Evolutionary conservation across 2,888 invertebrate species (phyloP).

Genomic region (Ypsolopha scabrella): DNA sequence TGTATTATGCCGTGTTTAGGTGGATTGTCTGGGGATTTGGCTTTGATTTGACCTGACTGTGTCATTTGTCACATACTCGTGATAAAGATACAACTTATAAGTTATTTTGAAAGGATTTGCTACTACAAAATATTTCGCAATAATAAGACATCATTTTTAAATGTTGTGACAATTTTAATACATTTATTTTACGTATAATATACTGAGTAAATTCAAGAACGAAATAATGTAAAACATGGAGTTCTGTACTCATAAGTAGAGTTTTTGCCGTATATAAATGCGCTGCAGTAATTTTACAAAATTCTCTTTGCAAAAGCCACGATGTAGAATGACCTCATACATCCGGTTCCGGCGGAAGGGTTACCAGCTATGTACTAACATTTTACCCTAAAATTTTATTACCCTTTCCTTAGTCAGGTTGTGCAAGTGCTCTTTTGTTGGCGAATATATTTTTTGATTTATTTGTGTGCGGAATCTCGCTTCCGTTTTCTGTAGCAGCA

Average conservation of each 20-base stretch:
- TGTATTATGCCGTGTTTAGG: background rate
- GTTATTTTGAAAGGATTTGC: too few species aligned
- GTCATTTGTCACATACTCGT: too few species aligned
- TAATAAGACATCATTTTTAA: too few species aligned
- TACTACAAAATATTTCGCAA: too few species aligned
- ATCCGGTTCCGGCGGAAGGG: slow-evolving; percentile 26
- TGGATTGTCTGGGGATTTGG: slow-evolving; percentile 9
- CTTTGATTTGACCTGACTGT: background rate
- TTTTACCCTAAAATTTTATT: slow-evolving; percentile 20
- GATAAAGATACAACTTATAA: too few species aligned
- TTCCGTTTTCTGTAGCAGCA: slow-evolving; percentile 2
- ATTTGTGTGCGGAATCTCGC: slow-evolving; percentile 4
- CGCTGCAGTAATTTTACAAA: too few species aligned
- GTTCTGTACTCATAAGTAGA: too few species aligned
- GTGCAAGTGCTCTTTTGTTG: slow-evolving; percentile 13
- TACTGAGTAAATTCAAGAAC: too few species aligned
- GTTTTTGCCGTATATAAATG: too few species aligned
- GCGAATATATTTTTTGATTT: slow-evolving; percentile 15
- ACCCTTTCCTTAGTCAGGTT: slow-evolving; percentile 13
- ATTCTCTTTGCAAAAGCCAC: slow-evolving; percentile 1
- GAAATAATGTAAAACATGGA: too few species aligned
- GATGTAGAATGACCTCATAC: slow-evolving; percentile 5
- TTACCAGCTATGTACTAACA: slow-evolving; percentile 13
- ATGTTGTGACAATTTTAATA: too few species aligned
- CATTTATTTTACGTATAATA: too few species aligned